Evolutionary conservation across 2,888 invertebrate species (phyloP).

Genomic region (Rhingia rostrata): DNA sequence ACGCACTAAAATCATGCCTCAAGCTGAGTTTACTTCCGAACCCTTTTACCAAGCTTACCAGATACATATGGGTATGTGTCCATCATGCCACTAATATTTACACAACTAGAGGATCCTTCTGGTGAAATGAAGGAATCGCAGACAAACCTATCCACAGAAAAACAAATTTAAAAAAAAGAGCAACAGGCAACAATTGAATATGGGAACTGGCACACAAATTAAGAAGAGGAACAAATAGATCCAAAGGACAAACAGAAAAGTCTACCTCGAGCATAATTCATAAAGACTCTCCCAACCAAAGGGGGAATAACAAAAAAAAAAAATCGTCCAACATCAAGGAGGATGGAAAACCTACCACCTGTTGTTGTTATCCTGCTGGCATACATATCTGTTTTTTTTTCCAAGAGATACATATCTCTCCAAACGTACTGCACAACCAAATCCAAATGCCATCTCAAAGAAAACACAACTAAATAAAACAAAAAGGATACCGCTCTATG

Average conservation of each 20-base stretch:
- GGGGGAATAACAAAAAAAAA: neutral
- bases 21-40: neutral
- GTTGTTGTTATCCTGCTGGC: conserved; percentile 54
- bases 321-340: conserved; percentile 7
- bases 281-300: conserved; percentile 34
- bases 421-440: conserved; percentile 50
- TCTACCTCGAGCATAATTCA: conserved; percentile 48
- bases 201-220: conserved; percentile 19
- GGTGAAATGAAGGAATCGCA: conserved; percentile 33
- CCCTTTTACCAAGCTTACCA: neutral
- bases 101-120: neutral
- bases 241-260: conserved; percentile 37
- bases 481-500: neutral
- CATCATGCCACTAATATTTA: neutral
- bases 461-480: conserved; percentile 37
- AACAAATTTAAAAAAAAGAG: conserved; percentile 46
- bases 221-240: conserved; percentile 23
- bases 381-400: conserved; percentile 52
- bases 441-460: conserved; percentile 57
- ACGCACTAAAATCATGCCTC: too few species aligned
- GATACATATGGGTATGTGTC: neutral
- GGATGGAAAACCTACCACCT: conserved; percentile 55
- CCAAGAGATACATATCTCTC: conserved; percentile 53
- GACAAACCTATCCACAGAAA: conserved; percentile 19
- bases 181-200: conserved; percentile 41